phyloP scores from a whole-genome alignment of 2,888 invertebrate genomes.

The Antheraea yamamai region DNA sequence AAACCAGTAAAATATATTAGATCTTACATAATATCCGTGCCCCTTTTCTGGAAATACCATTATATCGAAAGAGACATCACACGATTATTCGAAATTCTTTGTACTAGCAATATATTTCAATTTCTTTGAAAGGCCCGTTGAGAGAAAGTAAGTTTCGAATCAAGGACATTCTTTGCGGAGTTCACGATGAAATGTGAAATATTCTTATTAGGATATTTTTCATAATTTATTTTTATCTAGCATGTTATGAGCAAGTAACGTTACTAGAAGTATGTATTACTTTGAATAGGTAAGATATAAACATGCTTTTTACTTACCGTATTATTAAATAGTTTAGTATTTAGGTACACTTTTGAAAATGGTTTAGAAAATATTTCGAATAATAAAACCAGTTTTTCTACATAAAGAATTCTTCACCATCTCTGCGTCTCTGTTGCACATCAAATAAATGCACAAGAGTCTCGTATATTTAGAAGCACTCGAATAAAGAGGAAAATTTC shows the following conservation, averaged over 20 bases:
- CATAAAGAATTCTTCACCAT: no score
- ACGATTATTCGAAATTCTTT: conserved; percentile 18
- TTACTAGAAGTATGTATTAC: not conserved
- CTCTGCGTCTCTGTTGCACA: no score
- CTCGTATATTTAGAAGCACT: no score
- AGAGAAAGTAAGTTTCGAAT: conserved; percentile 40
- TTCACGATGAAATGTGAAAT: not conserved
- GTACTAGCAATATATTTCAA: conserved; percentile 43
- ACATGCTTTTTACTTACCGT: not conserved
- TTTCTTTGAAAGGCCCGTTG: conserved; percentile 36
- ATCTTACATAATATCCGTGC: conserved; percentile 24
- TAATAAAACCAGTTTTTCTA: no score
- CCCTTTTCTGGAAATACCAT: conserved; percentile 29
- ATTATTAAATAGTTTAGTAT: not conserved
- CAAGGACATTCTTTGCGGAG: conserved; percentile 33
- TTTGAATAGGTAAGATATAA: not conserved
- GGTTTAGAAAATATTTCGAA: no score
- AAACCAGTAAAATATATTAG: conserved; percentile 19
- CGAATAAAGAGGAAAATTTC: no score
- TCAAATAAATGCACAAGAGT: not conserved
- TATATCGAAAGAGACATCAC: conserved; percentile 24
- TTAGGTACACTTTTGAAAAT: no score
- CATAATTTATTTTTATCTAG: not conserved
- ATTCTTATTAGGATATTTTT: not conserved
- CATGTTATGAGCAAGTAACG: conserved; percentile 1